A percentile compares a stretch with the other conserved stretches of the same genome.
Conservation (phyloP, 2,888 invertebrate species). For the Pediacus dermestoides region DNA sequence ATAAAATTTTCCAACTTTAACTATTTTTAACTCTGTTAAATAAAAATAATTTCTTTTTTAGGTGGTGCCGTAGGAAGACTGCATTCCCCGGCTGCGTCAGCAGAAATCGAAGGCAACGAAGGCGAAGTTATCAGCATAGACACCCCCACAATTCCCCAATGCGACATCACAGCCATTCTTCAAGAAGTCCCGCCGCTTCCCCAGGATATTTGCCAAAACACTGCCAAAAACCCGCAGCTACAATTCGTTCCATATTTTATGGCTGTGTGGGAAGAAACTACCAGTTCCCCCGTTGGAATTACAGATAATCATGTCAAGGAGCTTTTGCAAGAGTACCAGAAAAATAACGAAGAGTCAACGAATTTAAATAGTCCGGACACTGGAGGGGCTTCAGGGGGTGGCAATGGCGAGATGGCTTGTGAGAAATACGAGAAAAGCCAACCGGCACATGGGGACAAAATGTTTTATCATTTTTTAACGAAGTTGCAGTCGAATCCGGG, state of each 20-base stretch:
- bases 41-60: too few species aligned
- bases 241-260: constrained; percentile 57
- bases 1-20: too few species aligned
- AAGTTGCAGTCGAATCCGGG: constrained; percentile 72
- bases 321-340: constrained; percentile 60
- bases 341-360: constrained; percentile 29
- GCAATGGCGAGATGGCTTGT: constrained; percentile 41
- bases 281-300: constrained; percentile 31
- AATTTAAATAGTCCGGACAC: constrained; percentile 14
- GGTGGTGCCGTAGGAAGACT: constrained; percentile 58
- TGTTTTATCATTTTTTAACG: constrained; percentile 76
- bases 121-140: constrained; percentile 75
- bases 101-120: constrained; percentile 81
- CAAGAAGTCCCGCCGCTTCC: constrained; percentile 61
- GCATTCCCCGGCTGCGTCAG: constrained; percentile 61
- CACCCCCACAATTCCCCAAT: constrained; percentile 67
- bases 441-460: constrained; percentile 77
- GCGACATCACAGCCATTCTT: constrained; percentile 67
- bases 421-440: constrained; percentile 77
- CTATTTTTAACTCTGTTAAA: too few species aligned
- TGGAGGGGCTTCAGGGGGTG: constrained; percentile 28
- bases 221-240: constrained; percentile 25
- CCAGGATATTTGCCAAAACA: constrained; percentile 44
- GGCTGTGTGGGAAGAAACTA: constrained; percentile 58
- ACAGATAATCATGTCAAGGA: constrained; percentile 60